phyloP scores from a whole-genome alignment of 2,113 vertebrate species.

The Sula dactylatra region DNA sequence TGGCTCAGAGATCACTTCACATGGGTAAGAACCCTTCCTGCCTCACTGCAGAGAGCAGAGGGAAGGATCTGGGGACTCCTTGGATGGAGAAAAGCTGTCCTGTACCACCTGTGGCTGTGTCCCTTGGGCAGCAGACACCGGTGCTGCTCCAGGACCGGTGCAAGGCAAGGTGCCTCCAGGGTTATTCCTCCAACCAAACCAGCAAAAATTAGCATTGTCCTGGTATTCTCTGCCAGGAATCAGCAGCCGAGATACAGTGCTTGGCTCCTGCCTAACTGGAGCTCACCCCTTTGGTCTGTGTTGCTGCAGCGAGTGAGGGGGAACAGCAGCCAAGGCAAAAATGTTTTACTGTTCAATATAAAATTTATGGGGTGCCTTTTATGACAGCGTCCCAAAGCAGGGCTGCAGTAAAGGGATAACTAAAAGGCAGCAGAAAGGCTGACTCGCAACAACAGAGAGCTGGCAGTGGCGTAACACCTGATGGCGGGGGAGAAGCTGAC shows the following conservation, averaged over 20 bases:
- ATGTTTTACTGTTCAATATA: not conserved
- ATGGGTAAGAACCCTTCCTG: not conserved
- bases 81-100: not conserved
- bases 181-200: not conserved
- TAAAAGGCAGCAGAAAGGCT: not conserved
- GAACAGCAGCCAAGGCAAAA: not conserved
- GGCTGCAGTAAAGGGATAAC: not conserved
- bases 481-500: too few species aligned
- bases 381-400: not conserved
- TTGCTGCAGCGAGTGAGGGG: not conserved
- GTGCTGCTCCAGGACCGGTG: not conserved
- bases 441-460: not conserved
- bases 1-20: not conserved
- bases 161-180: not conserved
- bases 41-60: not conserved
- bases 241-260: not conserved
- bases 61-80: not conserved
- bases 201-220: not conserved
- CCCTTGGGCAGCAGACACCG: not conserved
- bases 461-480: not conserved
- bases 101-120: not conserved
- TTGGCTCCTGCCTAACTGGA: not conserved
- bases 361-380: conserved; percentile 25
- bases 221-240: not conserved
- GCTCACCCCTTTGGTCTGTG: not conserved